These are phyloP conservation scores for Isaurus tuberculatus DNA, from an alignment of 92 coral and sea anemone species.

Conservation along the genomic window DNA sequence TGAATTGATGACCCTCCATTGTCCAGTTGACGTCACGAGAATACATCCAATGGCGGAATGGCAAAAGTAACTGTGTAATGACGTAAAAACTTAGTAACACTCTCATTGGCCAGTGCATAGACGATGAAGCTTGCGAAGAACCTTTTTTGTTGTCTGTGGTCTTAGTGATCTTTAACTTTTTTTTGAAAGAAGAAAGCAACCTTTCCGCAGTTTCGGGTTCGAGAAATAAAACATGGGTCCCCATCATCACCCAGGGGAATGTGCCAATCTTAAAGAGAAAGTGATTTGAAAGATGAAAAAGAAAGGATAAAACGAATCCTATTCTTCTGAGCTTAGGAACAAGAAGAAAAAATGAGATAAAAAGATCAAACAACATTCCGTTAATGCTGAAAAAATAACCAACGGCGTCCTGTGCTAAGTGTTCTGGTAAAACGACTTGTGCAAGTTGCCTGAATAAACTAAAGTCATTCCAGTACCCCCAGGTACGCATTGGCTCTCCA, in stretches of 20 bases:
- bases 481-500: conserved; percentile 67
- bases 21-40: conserved; percentile 81
- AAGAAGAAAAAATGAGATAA: conserved; percentile 57
- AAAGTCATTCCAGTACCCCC: conserved; percentile 52
- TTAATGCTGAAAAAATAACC: conserved; percentile 64
- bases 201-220: conserved; percentile 48
- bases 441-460: conserved; percentile 39
- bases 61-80: conserved; percentile 58
- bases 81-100: conserved; percentile 48
- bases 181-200: conserved; percentile 1
- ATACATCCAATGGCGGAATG: conserved; percentile 81
- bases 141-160: not conserved
- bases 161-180: not conserved
- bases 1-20: conserved; percentile 73
- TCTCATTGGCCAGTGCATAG: conserved; percentile 51
- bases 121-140: not conserved
- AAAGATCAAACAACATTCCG: conserved; percentile 63
- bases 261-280: conserved; percentile 67
- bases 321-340: conserved; percentile 36
- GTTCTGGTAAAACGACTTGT: conserved; percentile 41
- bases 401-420: conserved; percentile 36
- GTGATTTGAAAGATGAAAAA: conserved; percentile 62
- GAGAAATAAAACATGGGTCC: conserved; percentile 46
- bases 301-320: conserved; percentile 37
- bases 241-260: conserved; percentile 77